A percentile compares a stretch with the other conserved stretches of the same genome.
Conservation (phyloP, 2,888 invertebrate genomes). For the Polyploca ridens region DNA sequence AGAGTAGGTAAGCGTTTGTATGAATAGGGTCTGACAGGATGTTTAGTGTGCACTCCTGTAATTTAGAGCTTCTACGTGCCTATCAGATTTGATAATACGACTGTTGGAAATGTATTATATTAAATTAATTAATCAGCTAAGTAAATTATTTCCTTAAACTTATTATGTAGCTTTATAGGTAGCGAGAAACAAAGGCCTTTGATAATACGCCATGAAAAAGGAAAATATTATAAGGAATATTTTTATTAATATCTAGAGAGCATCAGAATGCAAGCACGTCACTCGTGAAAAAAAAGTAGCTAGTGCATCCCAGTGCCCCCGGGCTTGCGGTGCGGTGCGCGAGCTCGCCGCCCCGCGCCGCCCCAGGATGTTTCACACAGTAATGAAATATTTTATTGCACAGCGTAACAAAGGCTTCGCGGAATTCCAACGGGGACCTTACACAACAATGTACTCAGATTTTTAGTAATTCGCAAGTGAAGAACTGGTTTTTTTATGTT, state of each 20-base stretch:
- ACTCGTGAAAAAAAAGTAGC: conserved; percentile 20
- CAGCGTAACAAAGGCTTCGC: conserved; percentile 59
- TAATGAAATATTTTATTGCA: conserved; percentile 80
- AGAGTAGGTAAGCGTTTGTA: conserved; percentile 46
- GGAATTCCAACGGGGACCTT: conserved; percentile 57
- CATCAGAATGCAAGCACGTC: conserved; percentile 34
- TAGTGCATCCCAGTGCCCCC: conserved; percentile 19
- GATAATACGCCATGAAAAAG: background rate
- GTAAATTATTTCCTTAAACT: background rate
- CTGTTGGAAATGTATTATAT: conserved; percentile 17
- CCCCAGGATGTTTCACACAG: conserved; percentile 60
- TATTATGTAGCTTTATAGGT: no score
- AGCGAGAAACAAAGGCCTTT: background rate
- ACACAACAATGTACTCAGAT: conserved; percentile 75
- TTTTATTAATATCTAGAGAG: conserved; percentile 16
- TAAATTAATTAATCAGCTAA: background rate
- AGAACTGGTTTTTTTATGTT: conserved; percentile 50
- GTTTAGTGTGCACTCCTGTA: conserved; percentile 52
- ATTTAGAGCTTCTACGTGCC: conserved; percentile 42
- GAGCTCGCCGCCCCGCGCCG: conserved; percentile 22
- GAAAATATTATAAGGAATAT: background rate
- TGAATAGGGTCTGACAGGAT: conserved; percentile 63
- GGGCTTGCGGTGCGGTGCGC: conserved; percentile 11
- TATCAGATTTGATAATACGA: conserved; percentile 2
- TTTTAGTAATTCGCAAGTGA: conserved; percentile 69